A percentile compares a stretch with the other conserved stretches of the same genome.
Evolutionary conservation across 2,888 invertebrate genomes (phyloP).

Genomic region (Furcula furcula): DNA sequence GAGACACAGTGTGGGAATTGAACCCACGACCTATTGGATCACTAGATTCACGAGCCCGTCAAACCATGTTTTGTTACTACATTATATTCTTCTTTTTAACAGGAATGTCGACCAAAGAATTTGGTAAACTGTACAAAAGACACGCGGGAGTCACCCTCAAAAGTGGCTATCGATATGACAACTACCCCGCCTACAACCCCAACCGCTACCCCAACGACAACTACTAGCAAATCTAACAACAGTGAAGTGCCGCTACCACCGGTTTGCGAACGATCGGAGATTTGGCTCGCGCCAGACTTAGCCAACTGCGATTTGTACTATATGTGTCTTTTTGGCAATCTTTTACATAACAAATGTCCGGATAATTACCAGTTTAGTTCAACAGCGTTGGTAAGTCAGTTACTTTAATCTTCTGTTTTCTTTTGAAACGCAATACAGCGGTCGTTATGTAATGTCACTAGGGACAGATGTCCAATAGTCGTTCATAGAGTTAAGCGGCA

Average conservation of each 20-base stretch:
- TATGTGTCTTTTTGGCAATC: slow-evolving; percentile 7
- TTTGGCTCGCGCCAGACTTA: not conserved
- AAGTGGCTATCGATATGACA: not conserved
- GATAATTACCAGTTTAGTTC: slow-evolving; percentile 4
- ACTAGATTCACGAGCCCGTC: too few species aligned
- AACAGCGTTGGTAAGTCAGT: slow-evolving; percentile 5
- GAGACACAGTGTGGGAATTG: too few species aligned
- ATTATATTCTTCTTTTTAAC: not conserved
- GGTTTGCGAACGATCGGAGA: not conserved
- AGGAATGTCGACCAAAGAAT: not conserved
- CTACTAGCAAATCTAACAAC: too few species aligned
- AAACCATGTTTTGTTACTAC: not conserved
- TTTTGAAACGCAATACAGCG: too few species aligned
- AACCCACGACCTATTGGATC: too few species aligned
- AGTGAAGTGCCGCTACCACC: too few species aligned
- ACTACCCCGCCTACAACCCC: not conserved
- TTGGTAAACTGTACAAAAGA: not conserved
- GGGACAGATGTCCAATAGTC: too few species aligned
- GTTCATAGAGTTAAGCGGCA: too few species aligned
- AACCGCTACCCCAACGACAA: not conserved
- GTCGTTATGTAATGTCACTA: too few species aligned
- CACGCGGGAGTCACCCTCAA: not conserved
- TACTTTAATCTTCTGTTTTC: too few species aligned
- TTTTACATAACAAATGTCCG: slow-evolving; percentile 2
- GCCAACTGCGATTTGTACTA: slow-evolving; percentile 12